Conservation (phyloP, 92 coral and sea anemone species). For the Galaxea fascicularis region DNA sequence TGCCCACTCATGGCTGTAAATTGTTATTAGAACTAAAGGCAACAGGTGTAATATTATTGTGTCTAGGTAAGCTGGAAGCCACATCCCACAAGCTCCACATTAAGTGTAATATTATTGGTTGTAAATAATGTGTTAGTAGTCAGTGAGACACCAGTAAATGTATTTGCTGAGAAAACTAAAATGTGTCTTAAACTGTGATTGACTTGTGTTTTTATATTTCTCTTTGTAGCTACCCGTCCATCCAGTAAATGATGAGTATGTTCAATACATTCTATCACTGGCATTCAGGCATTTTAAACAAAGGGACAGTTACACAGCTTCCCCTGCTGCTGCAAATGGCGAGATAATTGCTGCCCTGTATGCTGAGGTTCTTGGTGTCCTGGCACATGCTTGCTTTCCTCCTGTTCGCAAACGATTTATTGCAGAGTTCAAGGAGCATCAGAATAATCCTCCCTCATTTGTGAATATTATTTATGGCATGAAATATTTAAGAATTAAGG, state of each 20-base stretch:
- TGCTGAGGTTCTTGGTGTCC: constrained; percentile 97
- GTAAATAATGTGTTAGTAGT: too few species aligned
- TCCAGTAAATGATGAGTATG: constrained; percentile 91
- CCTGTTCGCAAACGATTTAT: constrained; percentile 86
- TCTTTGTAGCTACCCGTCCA: constrained; percentile 86
- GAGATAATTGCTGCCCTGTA: constrained; percentile 94
- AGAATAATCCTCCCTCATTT: constrained; percentile 78
- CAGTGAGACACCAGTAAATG: too few species aligned
- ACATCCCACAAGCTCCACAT: too few species aligned
- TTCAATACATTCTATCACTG: constrained; percentile 85
- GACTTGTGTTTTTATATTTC: not conserved
- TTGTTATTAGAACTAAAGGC: too few species aligned
- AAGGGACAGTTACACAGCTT: constrained; percentile 78
- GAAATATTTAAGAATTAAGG: constrained; percentile 99
- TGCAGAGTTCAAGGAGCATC: constrained; percentile 93
- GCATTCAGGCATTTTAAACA: constrained; percentile 95
- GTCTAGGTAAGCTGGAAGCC: too few species aligned
- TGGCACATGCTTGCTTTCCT: constrained; percentile 93
- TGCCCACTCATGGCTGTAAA: too few species aligned
- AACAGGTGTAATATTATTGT: too few species aligned
- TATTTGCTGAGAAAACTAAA: too few species aligned
- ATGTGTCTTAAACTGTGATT: too few species aligned
- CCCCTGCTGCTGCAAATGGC: constrained; percentile 90
- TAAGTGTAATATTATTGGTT: too few species aligned
- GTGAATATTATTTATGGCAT: constrained; percentile 98